phyloP scores from a whole-genome alignment of 2,113 vertebrate species.

The Cyanoramphus novaezelandiae region DNA sequence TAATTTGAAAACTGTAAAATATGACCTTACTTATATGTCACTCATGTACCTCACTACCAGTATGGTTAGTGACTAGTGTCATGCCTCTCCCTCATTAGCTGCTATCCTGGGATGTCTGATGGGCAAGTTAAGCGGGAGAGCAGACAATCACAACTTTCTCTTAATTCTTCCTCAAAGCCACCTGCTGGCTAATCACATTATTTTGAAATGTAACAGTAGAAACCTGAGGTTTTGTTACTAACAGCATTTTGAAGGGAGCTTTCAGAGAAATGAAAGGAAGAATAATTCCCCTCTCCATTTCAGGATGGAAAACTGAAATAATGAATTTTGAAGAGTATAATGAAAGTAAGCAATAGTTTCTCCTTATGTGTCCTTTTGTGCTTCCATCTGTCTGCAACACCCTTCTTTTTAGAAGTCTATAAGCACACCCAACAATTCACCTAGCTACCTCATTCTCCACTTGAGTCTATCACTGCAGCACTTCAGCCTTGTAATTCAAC shows the following conservation, averaged over 20 bases:
- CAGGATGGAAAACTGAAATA: neutral
- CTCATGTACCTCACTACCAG: fast-evolving
- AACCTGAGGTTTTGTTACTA: neutral
- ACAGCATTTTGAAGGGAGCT: neutral
- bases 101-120: neutral
- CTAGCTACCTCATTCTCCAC: neutral
- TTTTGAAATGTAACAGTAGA: neutral
- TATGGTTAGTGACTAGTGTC: fast-evolving
- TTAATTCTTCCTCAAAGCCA: neutral
- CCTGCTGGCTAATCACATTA: neutral
- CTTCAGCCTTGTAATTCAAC: neutral
- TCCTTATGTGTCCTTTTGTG: neutral
- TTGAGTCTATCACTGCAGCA: neutral
- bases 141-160: neutral
- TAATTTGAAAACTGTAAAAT: neutral
- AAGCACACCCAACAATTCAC: neutral
- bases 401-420: neutral
- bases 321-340: neutral
- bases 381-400: neutral
- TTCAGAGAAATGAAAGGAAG: neutral
- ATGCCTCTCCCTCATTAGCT: neutral
- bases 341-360: neutral
- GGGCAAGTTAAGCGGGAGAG: neutral
- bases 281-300: neutral
- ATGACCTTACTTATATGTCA: neutral